Conservation (phyloP, 2,113 vertebrate genomes). For the Hyaena hyaena region DNA sequence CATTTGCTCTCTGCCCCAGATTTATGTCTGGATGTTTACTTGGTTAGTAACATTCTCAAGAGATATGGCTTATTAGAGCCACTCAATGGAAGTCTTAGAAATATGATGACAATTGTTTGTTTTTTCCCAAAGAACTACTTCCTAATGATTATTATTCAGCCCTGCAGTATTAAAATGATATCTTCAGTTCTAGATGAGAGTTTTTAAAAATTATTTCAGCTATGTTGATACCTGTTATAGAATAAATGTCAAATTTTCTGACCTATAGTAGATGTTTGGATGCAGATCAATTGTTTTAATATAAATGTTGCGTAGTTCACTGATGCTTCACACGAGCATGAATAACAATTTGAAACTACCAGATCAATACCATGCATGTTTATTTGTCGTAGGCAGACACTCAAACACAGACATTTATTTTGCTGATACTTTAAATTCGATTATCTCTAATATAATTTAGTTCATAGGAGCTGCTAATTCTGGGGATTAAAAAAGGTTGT, state of each 20-base stretch:
- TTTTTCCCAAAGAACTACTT: conserved; percentile 18
- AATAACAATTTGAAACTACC: conserved; percentile 36
- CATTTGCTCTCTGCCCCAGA: conserved; percentile 24
- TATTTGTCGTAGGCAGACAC: conserved; percentile 22
- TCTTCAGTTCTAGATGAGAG: background rate
- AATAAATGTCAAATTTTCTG: conserved; percentile 44
- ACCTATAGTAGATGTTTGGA: background rate
- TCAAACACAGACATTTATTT: conserved; percentile 15
- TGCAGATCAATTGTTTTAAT: conserved; percentile 56
- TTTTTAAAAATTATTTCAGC: conserved; percentile 20
- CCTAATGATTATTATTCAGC: background rate
- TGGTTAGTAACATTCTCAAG: conserved; percentile 37
- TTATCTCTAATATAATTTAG: conserved; percentile 45
- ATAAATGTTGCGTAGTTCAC: conserved; percentile 25
- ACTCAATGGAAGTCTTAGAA: conserved; percentile 7
- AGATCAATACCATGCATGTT: background rate
- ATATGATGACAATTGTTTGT: background rate
- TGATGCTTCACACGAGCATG: background rate
- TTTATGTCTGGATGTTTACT: conserved; percentile 40
- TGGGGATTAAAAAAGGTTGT: background rate
- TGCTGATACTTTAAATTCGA: background rate
- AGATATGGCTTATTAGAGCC: conserved; percentile 1
- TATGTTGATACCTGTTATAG: conserved; percentile 10
- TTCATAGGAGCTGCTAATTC: background rate
- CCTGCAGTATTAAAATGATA: background rate